A percentile compares a stretch with the other conserved stretches of the same genome.
These are phyloP conservation scores for Chelon labrosus DNA, from an alignment of 2,797 vertebrate species.

Conservation along the genomic window DNA sequence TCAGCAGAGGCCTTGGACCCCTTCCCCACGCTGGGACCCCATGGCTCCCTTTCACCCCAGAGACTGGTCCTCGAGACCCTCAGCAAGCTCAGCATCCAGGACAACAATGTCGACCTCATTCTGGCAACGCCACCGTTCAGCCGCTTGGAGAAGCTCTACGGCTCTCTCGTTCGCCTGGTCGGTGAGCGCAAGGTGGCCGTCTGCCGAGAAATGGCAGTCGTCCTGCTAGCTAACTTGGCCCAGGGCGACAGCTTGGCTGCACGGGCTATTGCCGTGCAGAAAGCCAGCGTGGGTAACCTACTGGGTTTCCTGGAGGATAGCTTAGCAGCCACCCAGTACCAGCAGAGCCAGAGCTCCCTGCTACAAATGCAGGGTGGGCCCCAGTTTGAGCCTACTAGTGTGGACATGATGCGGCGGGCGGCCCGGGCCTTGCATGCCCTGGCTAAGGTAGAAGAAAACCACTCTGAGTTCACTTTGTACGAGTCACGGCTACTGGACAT, in stretches of 20 bases:
- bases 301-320: constrained; percentile 99
- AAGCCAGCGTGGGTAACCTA: constrained; percentile 97
- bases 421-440: constrained; percentile 96
- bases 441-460: constrained; percentile 98
- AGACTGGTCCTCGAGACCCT: constrained; percentile 99
- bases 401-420: constrained; percentile 99
- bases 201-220: constrained; percentile 98
- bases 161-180: constrained; percentile 96
- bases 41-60: constrained; percentile 95
- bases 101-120: constrained; percentile 99
- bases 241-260: constrained; percentile 96
- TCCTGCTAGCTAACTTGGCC: constrained; percentile 96
- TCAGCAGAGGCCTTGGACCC: constrained; percentile 98
- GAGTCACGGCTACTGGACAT: constrained; percentile 99
- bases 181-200: constrained; percentile 98
- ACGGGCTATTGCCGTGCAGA: constrained; percentile 95
- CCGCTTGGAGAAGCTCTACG: constrained; percentile 96
- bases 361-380: constrained; percentile 92
- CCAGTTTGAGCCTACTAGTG: constrained; percentile 96
- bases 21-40: constrained; percentile 94
- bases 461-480: constrained; percentile 98
- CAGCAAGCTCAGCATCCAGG: constrained; percentile 99
- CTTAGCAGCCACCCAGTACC: constrained; percentile 97
- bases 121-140: constrained; percentile 97
- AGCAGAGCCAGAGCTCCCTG: constrained; percentile 94